phyloP scores from a whole-genome alignment of 1,140 invertebrate species.

The Maconellicoccus hirsutus region DNA sequence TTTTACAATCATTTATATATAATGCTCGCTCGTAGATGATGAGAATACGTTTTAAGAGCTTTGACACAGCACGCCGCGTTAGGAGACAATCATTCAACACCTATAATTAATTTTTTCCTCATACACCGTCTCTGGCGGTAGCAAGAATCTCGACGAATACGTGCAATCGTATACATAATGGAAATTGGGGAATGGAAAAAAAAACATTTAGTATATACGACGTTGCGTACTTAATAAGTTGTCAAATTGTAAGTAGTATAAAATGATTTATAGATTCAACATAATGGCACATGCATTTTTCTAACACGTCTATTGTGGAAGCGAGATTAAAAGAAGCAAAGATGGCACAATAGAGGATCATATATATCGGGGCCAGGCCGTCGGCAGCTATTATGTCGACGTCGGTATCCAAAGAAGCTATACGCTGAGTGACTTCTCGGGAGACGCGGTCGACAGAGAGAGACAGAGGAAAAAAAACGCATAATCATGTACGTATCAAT shows the following conservation, averaged over 20 bases:
- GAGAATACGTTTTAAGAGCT: no score
- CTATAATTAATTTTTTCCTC: background rate
- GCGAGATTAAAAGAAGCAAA: constrained; percentile 9
- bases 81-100: background rate
- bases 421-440: constrained; percentile 2
- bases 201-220: constrained; percentile 15
- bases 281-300: constrained; percentile 22
- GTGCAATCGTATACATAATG: background rate
- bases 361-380: constrained; percentile 17
- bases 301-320: background rate
- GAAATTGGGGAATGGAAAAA: background rate
- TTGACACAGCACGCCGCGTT: background rate
- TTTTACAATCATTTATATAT: background rate
- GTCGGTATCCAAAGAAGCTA: constrained; percentile 14
- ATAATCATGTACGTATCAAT: constrained; percentile 21
- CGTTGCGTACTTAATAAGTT: constrained; percentile 19
- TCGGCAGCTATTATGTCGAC: constrained; percentile 18
- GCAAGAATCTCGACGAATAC: background rate
- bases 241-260: constrained; percentile 18
- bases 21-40: background rate
- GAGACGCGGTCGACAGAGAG: background rate
- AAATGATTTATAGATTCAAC: constrained; percentile 22
- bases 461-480: constrained; percentile 9
- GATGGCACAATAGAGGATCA: constrained; percentile 16
- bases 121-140: background rate